A percentile compares a stretch with the other conserved stretches of the same genome.
phyloP scores from a whole-genome alignment of 2,113 vertebrate species.

The Strix aluco region DNA sequence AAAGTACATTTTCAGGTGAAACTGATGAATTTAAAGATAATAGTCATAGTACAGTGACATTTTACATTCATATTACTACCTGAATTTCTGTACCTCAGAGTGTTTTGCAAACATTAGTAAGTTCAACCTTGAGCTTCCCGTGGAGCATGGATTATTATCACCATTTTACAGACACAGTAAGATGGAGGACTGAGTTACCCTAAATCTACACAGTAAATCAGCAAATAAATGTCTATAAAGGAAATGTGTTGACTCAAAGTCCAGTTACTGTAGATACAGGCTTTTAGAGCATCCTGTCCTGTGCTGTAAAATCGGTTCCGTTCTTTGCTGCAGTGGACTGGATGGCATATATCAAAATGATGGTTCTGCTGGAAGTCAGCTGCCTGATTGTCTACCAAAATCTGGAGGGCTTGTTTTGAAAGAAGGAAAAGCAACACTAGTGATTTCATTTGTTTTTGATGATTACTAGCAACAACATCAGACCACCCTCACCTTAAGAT shows the following conservation, averaged over 20 bases:
- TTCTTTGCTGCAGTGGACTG: not conserved
- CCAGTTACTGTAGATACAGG: not conserved
- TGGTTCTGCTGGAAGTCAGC: not conserved
- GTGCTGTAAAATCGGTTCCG: fast-evolving
- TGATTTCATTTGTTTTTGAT: not conserved
- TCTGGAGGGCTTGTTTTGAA: not conserved
- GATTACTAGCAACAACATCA: not conserved
- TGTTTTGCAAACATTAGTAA: not conserved
- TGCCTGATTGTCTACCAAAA: not conserved
- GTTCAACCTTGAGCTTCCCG: not conserved
- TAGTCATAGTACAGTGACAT: not conserved
- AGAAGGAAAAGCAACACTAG: not conserved
- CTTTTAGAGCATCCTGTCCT: not conserved
- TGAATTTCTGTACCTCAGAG: not conserved
- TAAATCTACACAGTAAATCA: not conserved
- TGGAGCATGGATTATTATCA: not conserved
- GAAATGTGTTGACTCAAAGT: not conserved
- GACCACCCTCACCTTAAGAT: not conserved
- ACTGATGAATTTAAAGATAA: not conserved
- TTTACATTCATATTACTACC: not conserved
- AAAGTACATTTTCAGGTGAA: not conserved
- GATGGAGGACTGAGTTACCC: not conserved
- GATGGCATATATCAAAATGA: not conserved
- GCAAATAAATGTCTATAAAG: not conserved
- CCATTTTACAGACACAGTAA: not conserved